Conservation (phyloP, 2,888 invertebrate genomes). For the Hoplodrina ambigua region DNA sequence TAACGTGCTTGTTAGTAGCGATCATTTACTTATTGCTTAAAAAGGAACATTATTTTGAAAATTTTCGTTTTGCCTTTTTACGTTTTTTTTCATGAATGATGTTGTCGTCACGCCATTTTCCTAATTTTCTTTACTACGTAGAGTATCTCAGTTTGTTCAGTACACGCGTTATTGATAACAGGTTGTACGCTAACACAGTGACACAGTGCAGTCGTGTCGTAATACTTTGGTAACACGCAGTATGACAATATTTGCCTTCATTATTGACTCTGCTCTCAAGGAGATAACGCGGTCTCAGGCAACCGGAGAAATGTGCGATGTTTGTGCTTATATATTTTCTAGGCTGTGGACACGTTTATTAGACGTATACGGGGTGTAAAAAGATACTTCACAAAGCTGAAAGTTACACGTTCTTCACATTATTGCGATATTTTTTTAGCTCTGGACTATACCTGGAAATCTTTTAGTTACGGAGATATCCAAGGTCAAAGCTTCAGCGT, state of each 20-base stretch:
- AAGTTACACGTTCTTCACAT: no score
- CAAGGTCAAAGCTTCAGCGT: no score
- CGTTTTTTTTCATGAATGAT: not conserved
- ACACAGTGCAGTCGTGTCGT: constrained; percentile 76
- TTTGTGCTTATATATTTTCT: constrained; percentile 25
- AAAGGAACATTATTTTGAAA: not conserved
- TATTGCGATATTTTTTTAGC: no score
- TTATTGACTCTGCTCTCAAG: constrained; percentile 66
- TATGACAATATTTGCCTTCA: constrained; percentile 69
- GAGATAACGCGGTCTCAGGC: constrained; percentile 55
- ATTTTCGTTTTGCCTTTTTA: not conserved
- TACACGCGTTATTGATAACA: constrained; percentile 71
- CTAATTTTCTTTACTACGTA: constrained; percentile 21
- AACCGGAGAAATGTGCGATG: constrained; percentile 23
- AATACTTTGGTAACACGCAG: constrained; percentile 74
- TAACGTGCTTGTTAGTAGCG: not conserved
- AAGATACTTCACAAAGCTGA: no score
- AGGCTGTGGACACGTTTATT: constrained; percentile 32
- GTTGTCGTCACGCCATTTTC: not conserved
- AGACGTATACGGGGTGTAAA: not conserved
- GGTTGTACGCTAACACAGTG: constrained; percentile 74
- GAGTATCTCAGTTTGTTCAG: constrained; percentile 35
- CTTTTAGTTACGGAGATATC: no score
- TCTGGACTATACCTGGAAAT: no score
- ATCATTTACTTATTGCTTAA: not conserved